A percentile compares a stretch with the other conserved stretches of the same genome.
These are phyloP conservation scores for Etheostoma cragini DNA, from an alignment of 2,113 vertebrate genomes.

Conservation along the genomic window DNA sequence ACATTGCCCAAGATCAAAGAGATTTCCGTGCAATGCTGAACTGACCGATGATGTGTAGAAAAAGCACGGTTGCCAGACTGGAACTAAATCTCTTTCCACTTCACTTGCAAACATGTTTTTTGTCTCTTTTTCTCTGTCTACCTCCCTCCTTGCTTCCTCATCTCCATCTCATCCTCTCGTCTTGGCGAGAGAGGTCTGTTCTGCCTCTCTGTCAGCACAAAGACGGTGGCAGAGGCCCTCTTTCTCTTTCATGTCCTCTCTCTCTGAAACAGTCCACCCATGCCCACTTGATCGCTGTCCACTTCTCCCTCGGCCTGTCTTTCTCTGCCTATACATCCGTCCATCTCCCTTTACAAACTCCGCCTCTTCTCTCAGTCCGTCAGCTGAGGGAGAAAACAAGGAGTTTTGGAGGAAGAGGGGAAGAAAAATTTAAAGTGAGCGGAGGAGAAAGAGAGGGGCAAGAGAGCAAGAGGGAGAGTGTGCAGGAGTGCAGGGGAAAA, in stretches of 20 bases:
- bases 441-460: slow-evolving; percentile 53
- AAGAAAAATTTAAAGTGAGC: slow-evolving; percentile 35
- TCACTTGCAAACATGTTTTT: slow-evolving; percentile 61
- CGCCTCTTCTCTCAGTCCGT: slow-evolving; percentile 54
- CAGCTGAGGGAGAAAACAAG: slow-evolving; percentile 58
- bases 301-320: slow-evolving; percentile 63
- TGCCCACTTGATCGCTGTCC: slow-evolving; percentile 72
- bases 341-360: slow-evolving; percentile 65
- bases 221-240: slow-evolving; percentile 81
- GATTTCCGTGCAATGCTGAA: slow-evolving; percentile 64
- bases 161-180: slow-evolving; percentile 48
- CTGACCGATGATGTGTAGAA: slow-evolving; percentile 69
- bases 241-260: slow-evolving; percentile 67
- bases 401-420: slow-evolving; percentile 28
- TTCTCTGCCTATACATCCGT: slow-evolving; percentile 67
- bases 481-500: slow-evolving; percentile 59
- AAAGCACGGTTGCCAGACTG: slow-evolving; percentile 70
- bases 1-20: slow-evolving; percentile 57
- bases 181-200: slow-evolving; percentile 51
- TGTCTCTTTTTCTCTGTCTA: slow-evolving; percentile 42
- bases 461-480: slow-evolving; percentile 63
- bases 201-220: slow-evolving; percentile 78
- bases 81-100: slow-evolving; percentile 75
- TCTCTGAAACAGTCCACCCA: slow-evolving; percentile 75
- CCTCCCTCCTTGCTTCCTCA: slow-evolving; percentile 44